Conservation (phyloP, 2,888 invertebrate species). For the Eristalis arbustorum region DNA sequence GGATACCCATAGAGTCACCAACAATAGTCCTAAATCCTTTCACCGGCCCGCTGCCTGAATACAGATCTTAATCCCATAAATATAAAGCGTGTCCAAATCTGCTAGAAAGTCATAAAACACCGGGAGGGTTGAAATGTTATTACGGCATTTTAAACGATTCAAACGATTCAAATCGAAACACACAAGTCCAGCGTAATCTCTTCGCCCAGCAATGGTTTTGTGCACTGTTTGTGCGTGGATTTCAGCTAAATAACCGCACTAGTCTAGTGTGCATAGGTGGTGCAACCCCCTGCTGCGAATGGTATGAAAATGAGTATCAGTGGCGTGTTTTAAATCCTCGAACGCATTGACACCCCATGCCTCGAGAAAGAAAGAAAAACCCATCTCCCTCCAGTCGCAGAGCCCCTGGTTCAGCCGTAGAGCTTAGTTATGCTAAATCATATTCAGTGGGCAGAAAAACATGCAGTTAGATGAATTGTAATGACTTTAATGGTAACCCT, state of each 20-base stretch:
- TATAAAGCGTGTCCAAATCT: slow-evolving; percentile 72
- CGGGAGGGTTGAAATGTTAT: slow-evolving; percentile 71
- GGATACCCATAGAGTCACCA: slow-evolving; percentile 14
- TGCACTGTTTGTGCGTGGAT: slow-evolving; percentile 23
- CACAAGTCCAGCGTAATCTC: slow-evolving; percentile 72
- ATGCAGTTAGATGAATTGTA: slow-evolving; percentile 50
- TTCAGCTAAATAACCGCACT: slow-evolving; percentile 11
- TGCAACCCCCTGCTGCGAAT: slow-evolving; percentile 51
- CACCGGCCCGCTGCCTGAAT: slow-evolving; percentile 43
- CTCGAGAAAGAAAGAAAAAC: neutral
- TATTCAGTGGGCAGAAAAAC: slow-evolving; percentile 53
- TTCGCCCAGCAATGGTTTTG: slow-evolving; percentile 7
- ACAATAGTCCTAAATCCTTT: slow-evolving; percentile 51
- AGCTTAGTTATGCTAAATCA: slow-evolving; percentile 47
- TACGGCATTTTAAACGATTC: slow-evolving; percentile 72
- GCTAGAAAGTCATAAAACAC: slow-evolving; percentile 73
- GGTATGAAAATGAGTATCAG: slow-evolving; percentile 31
- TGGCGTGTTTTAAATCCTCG: slow-evolving; percentile 59
- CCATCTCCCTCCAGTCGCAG: neutral
- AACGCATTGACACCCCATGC: slow-evolving; percentile 64
- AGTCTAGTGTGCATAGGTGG: slow-evolving; percentile 15
- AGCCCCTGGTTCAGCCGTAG: slow-evolving; percentile 22
- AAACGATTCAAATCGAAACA: slow-evolving; percentile 72
- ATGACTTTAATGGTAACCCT: slow-evolving; percentile 42
- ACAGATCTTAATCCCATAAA: slow-evolving; percentile 71